Percentiles rank a stretch among this genome's conserved stretches.
Evolutionary conservation across 1,140 invertebrate genomes (phyloP).

Genomic region (Drosophila miranda): DNA sequence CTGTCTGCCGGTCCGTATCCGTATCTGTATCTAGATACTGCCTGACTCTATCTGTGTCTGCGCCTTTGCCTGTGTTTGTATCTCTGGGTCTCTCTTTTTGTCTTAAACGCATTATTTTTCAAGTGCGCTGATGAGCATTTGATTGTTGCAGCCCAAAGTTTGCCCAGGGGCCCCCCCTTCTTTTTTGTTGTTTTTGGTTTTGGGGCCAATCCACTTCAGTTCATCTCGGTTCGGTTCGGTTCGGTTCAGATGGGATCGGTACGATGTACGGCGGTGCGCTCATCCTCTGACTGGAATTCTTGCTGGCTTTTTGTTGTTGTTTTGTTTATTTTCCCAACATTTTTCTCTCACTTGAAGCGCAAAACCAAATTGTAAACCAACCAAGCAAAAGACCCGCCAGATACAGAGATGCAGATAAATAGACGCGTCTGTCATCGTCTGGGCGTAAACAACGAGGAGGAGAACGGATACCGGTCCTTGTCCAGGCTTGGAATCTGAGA

Average conservation of each 20-base stretch:
- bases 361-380: constrained; percentile 77
- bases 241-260: constrained; percentile 19
- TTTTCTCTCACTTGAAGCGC: constrained; percentile 75
- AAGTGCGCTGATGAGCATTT: constrained; percentile 80
- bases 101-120: constrained; percentile 74
- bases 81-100: constrained; percentile 19
- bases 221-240: constrained; percentile 4
- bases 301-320: constrained; percentile 16
- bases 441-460: constrained; percentile 24
- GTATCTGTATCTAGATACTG: neutral
- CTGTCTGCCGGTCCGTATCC: constrained; percentile 16
- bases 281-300: constrained; percentile 41
- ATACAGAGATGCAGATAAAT: constrained; percentile 57
- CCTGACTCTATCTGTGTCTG: neutral
- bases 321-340: constrained; percentile 78
- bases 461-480: constrained; percentile 1
- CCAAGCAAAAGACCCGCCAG: constrained; percentile 37
- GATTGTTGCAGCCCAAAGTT: constrained; percentile 66
- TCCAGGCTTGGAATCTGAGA: too few relatives aligned
- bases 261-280: neutral
- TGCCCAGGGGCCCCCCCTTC: constrained; percentile 13
- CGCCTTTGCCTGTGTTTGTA: constrained; percentile 3
- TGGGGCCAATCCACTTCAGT: constrained; percentile 46
- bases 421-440: constrained; percentile 47
- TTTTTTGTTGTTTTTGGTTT: constrained; percentile 14